Conservation (phyloP, 2,113 vertebrate species). For the Benthochromis sp. region DNA sequence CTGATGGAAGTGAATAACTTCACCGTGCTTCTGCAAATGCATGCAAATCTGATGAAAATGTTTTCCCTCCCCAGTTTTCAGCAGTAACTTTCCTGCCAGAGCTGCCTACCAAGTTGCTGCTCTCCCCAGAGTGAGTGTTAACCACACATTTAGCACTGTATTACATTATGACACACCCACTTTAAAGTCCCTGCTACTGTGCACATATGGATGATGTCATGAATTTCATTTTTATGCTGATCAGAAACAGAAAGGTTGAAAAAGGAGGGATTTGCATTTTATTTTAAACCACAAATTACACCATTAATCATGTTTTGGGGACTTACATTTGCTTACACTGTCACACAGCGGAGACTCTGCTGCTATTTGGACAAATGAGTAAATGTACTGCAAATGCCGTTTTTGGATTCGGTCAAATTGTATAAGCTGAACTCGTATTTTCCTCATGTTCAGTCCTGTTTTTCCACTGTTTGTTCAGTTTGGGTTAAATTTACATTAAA, state of each 20-base stretch:
- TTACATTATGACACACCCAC: background rate
- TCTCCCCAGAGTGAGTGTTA: slow-evolving; percentile 71
- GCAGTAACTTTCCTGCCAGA: slow-evolving; percentile 71
- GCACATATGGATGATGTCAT: background rate
- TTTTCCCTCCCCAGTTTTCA: slow-evolving; percentile 65
- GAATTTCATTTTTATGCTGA: background rate
- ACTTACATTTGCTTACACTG: background rate
- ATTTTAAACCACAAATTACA: background rate
- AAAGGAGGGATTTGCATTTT: background rate
- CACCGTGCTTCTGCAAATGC: background rate
- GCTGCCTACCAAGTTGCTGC: slow-evolving; percentile 76
- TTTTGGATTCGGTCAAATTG: background rate
- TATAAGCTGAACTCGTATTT: background rate
- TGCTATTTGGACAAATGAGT: background rate
- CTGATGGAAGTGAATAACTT: background rate
- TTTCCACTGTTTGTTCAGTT: background rate
- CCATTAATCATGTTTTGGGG: rapidly evolving
- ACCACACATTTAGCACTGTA: background rate
- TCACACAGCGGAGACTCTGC: background rate
- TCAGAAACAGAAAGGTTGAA: rapidly evolving
- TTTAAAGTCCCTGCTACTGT: background rate
- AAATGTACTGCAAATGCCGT: rapidly evolving
- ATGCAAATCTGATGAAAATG: background rate
- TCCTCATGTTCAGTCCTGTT: background rate
- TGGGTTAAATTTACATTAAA: background rate